Evolutionary conservation across 2,888 invertebrate species (phyloP).

Genomic region (Spicauda simplicius): DNA sequence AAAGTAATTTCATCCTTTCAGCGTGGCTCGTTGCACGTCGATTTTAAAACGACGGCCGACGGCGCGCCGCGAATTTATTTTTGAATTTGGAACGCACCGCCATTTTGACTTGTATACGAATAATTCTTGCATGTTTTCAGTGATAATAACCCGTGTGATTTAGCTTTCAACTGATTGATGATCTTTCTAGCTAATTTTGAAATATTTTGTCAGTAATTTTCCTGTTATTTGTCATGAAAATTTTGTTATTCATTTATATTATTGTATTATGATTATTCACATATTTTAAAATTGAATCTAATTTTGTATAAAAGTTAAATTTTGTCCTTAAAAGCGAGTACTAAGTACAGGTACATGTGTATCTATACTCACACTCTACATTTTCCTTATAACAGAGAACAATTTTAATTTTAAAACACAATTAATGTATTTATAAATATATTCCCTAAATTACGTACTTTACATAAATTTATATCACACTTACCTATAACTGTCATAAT

Average conservation of each 20-base stretch:
- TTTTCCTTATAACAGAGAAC: no score
- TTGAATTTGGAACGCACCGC: conserved; percentile 84
- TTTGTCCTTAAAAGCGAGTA: no score
- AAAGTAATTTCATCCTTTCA: conserved; percentile 33
- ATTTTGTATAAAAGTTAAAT: no score
- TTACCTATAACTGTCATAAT: no score
- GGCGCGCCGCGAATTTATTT: conserved; percentile 81
- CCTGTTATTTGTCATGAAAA: conserved; percentile 19
- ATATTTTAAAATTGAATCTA: no score
- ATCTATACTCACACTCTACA: no score
- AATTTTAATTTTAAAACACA: no score
- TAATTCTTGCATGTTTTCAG: conserved; percentile 69
- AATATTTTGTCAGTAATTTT: conserved; percentile 28
- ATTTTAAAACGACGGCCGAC: conserved; percentile 76
- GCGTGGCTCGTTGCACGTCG: conserved; percentile 60
- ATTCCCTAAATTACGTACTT: no score
- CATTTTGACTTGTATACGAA: conserved; percentile 73
- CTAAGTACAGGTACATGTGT: no score
- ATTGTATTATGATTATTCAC: no score
- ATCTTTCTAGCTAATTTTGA: conserved; percentile 32
- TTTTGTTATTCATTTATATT: conserved; percentile 5
- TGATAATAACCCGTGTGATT: conserved; percentile 51
- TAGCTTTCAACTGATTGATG: conserved; percentile 37
- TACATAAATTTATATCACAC: no score
- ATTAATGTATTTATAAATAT: no score